Percentiles rank a stretch among this genome's conserved stretches.
Evolutionary conservation across 2,797 vertebrate genomes (phyloP).

Genomic region (Cirrhinus molitorella): DNA sequence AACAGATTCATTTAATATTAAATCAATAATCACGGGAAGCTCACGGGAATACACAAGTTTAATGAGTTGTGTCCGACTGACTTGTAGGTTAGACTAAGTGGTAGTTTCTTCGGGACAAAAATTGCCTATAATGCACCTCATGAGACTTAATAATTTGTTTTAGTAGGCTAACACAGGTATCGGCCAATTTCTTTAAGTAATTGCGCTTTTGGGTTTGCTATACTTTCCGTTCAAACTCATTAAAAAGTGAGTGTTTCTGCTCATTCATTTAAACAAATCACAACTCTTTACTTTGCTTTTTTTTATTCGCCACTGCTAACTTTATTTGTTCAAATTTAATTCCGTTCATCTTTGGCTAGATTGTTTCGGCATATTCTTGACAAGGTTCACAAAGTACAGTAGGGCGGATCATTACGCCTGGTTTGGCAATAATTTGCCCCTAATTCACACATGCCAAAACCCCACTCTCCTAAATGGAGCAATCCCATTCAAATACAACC

Average conservation of each 20-base stretch:
- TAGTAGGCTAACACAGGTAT: not conserved
- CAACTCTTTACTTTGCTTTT: not conserved
- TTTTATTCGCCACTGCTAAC: not conserved
- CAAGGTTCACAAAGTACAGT: not conserved
- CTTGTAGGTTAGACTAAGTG: no score
- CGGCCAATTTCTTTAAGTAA: not conserved
- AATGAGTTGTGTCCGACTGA: not conserved
- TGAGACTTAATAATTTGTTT: not conserved
- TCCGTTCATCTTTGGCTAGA: not conserved
- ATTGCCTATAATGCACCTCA: not conserved
- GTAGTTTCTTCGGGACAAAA: not conserved
- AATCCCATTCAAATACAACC: not conserved
- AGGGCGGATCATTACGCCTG: conserved; percentile 62
- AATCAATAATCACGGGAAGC: not conserved
- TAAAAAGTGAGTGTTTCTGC: not conserved
- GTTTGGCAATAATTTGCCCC: conserved; percentile 65
- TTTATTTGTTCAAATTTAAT: not conserved
- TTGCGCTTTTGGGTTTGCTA: not conserved
- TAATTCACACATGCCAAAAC: conserved; percentile 66
- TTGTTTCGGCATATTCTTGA: not conserved
- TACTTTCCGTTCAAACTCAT: not conserved
- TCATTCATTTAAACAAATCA: not conserved
- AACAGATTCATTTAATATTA: not conserved
- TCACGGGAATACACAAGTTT: not conserved
- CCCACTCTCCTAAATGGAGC: conserved; percentile 39